A percentile compares a stretch with the other conserved stretches of the same genome.
phyloP scores from a whole-genome alignment of 1,140 invertebrate genomes.

The Liolophura sinensis region DNA sequence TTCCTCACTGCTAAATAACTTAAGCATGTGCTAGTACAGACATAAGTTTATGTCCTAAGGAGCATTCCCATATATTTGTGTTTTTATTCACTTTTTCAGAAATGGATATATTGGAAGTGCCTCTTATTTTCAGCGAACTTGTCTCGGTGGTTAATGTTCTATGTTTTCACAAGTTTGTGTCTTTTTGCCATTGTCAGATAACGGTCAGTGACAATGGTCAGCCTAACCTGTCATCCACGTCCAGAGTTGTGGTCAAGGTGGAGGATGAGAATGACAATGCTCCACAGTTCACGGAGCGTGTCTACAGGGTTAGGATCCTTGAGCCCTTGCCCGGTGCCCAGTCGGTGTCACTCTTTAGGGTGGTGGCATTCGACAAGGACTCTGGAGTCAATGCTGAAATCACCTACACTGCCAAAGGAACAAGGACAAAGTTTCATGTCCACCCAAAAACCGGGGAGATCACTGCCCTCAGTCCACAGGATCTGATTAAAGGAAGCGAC shows the following conservation, averaged over 20 bases:
- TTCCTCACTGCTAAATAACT: too few relatives aligned
- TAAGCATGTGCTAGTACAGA: too few relatives aligned
- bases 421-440: constrained; percentile 67
- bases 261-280: constrained; percentile 78
- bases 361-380: constrained; percentile 52
- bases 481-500: constrained; percentile 73
- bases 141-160: constrained; percentile 47
- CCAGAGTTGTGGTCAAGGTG: constrained; percentile 80
- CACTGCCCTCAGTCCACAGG: constrained; percentile 66
- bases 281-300: constrained; percentile 78
- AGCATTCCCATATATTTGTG: too few relatives aligned
- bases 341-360: constrained; percentile 40
- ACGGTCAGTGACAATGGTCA: constrained; percentile 77
- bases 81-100: too few relatives aligned
- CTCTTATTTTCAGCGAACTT: constrained; percentile 37
- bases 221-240: constrained; percentile 77
- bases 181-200: constrained; percentile 38
- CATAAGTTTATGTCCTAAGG: too few relatives aligned
- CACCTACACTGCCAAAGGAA: constrained; percentile 78
- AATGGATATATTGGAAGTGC: too few relatives aligned
- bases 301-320: constrained; percentile 80
- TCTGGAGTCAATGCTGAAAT: constrained; percentile 67
- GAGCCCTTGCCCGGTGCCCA: constrained; percentile 37
- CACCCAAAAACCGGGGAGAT: constrained; percentile 75
- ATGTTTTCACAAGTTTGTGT: neutral